A percentile compares a stretch with the other conserved stretches of the same genome.
Conservation (phyloP, 2,888 invertebrate genomes). For the Drosophila buzzatii region DNA sequence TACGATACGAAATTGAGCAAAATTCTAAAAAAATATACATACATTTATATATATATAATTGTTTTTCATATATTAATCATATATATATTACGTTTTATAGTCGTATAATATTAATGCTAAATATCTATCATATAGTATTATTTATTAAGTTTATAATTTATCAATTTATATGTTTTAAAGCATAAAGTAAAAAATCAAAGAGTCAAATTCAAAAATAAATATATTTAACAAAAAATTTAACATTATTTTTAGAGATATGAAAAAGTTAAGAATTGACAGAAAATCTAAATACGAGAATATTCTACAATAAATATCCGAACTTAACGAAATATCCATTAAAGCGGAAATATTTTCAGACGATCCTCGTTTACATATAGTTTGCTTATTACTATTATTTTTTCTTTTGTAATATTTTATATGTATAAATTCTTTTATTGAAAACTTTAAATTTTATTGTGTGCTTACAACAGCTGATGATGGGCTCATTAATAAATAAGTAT, state of each 20-base stretch:
- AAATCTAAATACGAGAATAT: not conserved
- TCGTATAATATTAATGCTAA: too few relatives aligned
- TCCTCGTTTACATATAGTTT: not conserved
- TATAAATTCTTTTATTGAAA: constrained; percentile 11
- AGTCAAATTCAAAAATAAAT: not conserved
- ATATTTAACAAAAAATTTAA: not conserved
- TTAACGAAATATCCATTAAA: not conserved
- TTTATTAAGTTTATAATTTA: not conserved
- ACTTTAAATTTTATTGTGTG: constrained; percentile 35
- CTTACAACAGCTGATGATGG: constrained; percentile 12
- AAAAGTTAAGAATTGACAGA: too few relatives aligned
- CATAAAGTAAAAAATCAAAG: not conserved
- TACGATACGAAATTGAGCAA: not conserved
- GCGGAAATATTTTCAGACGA: not conserved
- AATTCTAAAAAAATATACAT: constrained; percentile 6
- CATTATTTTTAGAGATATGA: too few relatives aligned
- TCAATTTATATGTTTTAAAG: not conserved
- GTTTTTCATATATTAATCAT: not conserved
- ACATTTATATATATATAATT: not conserved
- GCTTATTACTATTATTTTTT: not conserved
- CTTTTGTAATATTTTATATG: not conserved
- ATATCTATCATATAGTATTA: too few relatives aligned
- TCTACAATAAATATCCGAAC: not conserved
- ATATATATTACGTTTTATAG: not conserved
- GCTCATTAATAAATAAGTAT: constrained; percentile 52